phyloP scores from a whole-genome alignment of 2,888 invertebrate genomes.

The Amiota mariae region DNA sequence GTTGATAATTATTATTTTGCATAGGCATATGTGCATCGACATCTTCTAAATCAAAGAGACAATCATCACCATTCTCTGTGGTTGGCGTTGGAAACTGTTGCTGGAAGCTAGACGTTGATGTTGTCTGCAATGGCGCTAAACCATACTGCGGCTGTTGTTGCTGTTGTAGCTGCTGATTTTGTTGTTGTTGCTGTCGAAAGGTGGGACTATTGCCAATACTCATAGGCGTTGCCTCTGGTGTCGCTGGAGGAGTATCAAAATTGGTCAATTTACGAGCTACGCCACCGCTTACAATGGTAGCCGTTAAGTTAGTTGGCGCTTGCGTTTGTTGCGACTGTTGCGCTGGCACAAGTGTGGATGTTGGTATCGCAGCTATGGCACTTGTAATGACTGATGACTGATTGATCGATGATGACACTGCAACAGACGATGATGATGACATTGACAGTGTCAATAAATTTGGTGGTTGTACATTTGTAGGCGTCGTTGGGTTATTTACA shows the following conservation, averaged over 20 bases:
- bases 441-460: conserved; percentile 35
- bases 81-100: conserved; percentile 51
- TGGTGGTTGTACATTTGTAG: conserved; percentile 55
- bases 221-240: conserved; percentile 73
- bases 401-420: conserved; percentile 46
- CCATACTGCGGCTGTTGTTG: conserved; percentile 25
- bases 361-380: conserved; percentile 40
- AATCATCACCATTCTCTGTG: conserved; percentile 77
- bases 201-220: conserved; percentile 74
- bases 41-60: conserved; percentile 86
- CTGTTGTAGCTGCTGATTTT: conserved; percentile 44
- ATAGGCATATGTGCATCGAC: conserved; percentile 53
- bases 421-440: conserved; percentile 26
- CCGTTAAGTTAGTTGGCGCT: not conserved
- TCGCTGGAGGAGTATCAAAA: conserved; percentile 73
- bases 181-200: conserved; percentile 68
- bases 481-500: conserved; percentile 43
- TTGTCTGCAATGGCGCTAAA: not conserved
- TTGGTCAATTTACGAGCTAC: conserved; percentile 67
- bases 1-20: not conserved
- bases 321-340: conserved; percentile 61
- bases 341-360: conserved; percentile 21
- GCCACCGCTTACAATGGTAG: conserved; percentile 28
- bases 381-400: conserved; percentile 44
- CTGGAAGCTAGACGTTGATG: conserved; percentile 40